Conservation (phyloP, 2,797 vertebrate species). For the Galago senegalensis region DNA sequence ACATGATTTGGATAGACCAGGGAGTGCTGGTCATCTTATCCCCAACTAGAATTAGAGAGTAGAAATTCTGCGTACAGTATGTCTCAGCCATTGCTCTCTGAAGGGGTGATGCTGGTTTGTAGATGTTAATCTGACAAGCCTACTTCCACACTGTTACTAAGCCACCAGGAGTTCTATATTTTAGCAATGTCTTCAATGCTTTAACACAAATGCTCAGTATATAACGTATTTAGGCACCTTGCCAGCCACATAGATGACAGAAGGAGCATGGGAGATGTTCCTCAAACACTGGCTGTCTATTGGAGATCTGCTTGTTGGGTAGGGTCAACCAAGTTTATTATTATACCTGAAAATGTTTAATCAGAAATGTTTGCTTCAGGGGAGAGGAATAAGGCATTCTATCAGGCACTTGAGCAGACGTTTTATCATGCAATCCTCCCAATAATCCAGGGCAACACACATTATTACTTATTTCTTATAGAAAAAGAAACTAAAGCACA, state of each 20-base stretch:
- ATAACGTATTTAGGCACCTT: not conserved
- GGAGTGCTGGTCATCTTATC: no score
- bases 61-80: not conserved
- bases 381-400: not conserved
- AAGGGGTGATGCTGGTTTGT: not conserved
- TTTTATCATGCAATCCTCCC: not conserved
- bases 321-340: not conserved
- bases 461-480: not conserved
- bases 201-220: not conserved
- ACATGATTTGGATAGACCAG: not conserved
- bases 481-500: constrained; percentile 44
- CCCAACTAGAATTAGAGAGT: not conserved
- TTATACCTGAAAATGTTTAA: not conserved
- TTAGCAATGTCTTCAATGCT: not conserved
- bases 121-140: not conserved
- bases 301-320: not conserved
- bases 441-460: not conserved
- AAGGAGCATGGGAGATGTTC: not conserved
- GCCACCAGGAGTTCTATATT: not conserved
- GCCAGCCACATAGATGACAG: not conserved
- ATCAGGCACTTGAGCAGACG: not conserved
- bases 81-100: not conserved
- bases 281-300: not conserved
- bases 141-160: not conserved
- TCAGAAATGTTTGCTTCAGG: not conserved